A percentile compares a stretch with the other conserved stretches of the same genome.
phyloP scores from a whole-genome alignment of 2,113 vertebrate species.

The Sula dactylatra region DNA sequence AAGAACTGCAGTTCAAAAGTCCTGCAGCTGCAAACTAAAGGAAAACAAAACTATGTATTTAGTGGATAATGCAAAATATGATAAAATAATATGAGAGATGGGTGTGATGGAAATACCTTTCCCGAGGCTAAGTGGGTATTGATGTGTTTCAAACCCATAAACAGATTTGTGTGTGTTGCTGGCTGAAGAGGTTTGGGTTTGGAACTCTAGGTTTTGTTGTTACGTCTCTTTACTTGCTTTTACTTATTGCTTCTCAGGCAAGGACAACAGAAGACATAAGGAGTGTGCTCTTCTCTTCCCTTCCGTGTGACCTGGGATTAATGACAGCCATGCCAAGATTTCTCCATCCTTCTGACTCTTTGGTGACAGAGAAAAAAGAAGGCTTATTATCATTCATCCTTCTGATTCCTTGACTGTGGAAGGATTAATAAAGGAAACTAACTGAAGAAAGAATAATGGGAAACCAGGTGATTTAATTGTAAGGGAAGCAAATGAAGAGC shows the following conservation, averaged over 20 bases:
- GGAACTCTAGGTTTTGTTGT: background rate
- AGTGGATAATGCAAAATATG: background rate
- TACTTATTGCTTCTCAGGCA: background rate
- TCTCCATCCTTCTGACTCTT: background rate
- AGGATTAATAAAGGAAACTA: background rate
- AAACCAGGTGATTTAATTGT: background rate
- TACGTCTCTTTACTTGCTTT: background rate
- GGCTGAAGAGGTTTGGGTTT: background rate
- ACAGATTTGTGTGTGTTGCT: background rate
- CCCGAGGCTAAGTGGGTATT: background rate
- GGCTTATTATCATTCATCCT: background rate
- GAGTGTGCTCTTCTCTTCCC: background rate
- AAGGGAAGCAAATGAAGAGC: background rate
- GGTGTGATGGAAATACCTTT: constrained; percentile 5
- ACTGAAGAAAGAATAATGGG: background rate
- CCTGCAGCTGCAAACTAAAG: background rate
- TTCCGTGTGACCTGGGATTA: background rate
- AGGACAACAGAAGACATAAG: background rate
- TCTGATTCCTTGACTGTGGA: background rate
- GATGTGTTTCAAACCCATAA: background rate
- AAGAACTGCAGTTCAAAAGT: background rate
- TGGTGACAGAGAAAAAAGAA: background rate
- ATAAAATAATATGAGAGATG: background rate
- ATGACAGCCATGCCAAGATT: background rate
- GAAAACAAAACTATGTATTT: background rate